phyloP scores from a whole-genome alignment of 1,140 invertebrate species.

The Radopholus similis region DNA sequence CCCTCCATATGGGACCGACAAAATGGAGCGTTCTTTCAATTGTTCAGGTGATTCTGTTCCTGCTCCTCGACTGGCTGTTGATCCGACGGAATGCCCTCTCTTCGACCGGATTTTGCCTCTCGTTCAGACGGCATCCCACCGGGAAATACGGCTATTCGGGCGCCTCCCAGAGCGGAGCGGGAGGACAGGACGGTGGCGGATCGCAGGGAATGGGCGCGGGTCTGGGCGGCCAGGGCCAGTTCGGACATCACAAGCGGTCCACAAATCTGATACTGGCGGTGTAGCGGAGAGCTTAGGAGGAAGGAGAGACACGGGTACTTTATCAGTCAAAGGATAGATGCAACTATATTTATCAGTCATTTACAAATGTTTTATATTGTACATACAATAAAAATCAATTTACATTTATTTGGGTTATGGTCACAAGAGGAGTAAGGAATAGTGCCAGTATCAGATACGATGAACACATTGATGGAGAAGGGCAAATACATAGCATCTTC shows the following conservation, averaged over 20 bases:
- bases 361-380: too few species aligned
- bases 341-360: too few species aligned
- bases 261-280: constrained; percentile 53
- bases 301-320: too few species aligned
- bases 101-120: constrained; percentile 4
- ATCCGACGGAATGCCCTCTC: constrained; percentile 49
- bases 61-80: constrained; percentile 54
- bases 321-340: too few species aligned
- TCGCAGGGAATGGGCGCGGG: not conserved
- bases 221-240: not conserved
- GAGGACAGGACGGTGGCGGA: constrained; percentile 2
- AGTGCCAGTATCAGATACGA: too few species aligned
- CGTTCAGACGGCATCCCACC: constrained; percentile 1
- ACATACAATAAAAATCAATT: too few species aligned
- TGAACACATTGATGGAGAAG: too few species aligned
- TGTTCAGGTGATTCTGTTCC: constrained; percentile 34
- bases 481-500: too few species aligned
- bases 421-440: too few species aligned
- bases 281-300: too few species aligned
- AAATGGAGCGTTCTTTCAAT: not conserved
- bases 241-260: constrained; percentile 45
- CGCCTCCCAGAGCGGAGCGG: constrained; percentile 1
- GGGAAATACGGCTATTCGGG: constrained; percentile 42
- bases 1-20: too few species aligned
- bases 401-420: too few species aligned